Conservation (phyloP, 2,888 invertebrate species). For the Pristionchus arcanus region DNA sequence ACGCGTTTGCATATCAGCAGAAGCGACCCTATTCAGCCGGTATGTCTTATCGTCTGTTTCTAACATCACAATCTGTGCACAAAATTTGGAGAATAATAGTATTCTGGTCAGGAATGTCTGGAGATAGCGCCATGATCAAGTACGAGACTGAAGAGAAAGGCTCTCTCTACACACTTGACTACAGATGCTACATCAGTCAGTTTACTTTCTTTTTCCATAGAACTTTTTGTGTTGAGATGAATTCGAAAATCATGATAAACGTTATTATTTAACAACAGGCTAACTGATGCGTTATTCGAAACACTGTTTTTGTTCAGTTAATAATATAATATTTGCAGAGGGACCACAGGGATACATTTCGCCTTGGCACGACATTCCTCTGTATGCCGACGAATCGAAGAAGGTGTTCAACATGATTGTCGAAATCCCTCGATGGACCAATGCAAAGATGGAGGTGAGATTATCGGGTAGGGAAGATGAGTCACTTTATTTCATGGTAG, state of each 20-base stretch:
- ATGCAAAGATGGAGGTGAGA: slow-evolving; percentile 98
- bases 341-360: slow-evolving; percentile 87
- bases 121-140: slow-evolving; percentile 45
- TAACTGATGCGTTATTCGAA: no score
- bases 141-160: slow-evolving; percentile 83
- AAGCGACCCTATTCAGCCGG: slow-evolving; percentile 14
- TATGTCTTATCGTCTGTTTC: background rate
- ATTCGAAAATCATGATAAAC: background rate
- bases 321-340: slow-evolving; percentile 65
- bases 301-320: no score
- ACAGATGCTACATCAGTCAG: slow-evolving; percentile 92
- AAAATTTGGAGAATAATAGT: background rate
- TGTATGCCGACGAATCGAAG: slow-evolving; percentile 85
- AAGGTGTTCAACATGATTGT: slow-evolving; percentile 96
- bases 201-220: no score
- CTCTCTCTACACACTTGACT: slow-evolving; percentile 88
- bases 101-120: slow-evolving; percentile 45
- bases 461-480: background rate
- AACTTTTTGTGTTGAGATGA: background rate
- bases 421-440: slow-evolving; percentile 98
- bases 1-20: slow-evolving; percentile 52
- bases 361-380: slow-evolving; percentile 97
- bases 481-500: background rate
- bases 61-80: background rate
- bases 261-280: background rate